Conservation (phyloP, 2,113 vertebrate genomes). For the Gulo gulo region DNA sequence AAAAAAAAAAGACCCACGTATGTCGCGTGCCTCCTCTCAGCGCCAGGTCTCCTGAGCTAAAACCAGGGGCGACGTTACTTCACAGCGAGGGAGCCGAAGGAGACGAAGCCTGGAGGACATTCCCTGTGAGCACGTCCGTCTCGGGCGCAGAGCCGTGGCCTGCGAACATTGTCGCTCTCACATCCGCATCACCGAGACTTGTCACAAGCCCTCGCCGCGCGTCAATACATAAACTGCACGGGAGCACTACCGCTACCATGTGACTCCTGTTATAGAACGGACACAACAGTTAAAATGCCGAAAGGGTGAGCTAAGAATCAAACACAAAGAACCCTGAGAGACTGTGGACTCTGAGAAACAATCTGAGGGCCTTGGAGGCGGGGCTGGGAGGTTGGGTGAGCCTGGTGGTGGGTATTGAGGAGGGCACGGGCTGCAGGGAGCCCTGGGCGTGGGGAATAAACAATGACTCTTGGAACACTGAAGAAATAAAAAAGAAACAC, state of each 20-base stretch:
- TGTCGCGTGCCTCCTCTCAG: neutral
- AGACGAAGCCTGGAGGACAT: neutral
- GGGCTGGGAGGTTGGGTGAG: no score
- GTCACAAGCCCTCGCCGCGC: neutral
- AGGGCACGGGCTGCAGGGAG: no score
- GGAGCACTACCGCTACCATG: neutral
- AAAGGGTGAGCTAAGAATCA: neutral
- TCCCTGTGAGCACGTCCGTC: neutral
- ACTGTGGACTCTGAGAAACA: no score
- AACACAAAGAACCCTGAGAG: neutral
- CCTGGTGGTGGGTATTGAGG: no score
- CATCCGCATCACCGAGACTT: neutral
- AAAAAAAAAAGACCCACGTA: neutral
- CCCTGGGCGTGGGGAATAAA: no score
- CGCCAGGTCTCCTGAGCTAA: neutral
- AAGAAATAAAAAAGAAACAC: no score
- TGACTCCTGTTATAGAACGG: neutral
- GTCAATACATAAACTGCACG: accelerated
- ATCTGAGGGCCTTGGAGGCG: no score
- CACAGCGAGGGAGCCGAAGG: neutral
- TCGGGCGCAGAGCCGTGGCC: neutral
- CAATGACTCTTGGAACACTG: no score
- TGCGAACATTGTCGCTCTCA: neutral
- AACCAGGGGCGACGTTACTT: neutral
- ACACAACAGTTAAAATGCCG: neutral